phyloP scores from a whole-genome alignment of 2,888 invertebrate species.

The Noctua janthina region DNA sequence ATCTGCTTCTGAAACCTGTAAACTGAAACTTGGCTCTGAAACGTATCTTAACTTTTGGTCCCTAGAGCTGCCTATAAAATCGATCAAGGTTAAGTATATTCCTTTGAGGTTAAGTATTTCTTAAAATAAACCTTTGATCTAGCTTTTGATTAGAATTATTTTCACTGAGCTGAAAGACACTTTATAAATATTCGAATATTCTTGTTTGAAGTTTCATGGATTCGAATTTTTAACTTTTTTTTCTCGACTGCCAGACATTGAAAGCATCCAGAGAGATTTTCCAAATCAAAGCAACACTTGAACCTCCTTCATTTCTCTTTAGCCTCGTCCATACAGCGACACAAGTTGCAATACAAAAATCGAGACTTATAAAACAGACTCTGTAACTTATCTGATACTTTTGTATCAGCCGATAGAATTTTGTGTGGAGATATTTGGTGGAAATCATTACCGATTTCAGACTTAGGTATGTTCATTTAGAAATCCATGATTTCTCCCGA shows the following conservation, averaged over 20 bases:
- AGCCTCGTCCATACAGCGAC: not conserved
- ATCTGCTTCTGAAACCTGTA: constrained; percentile 14
- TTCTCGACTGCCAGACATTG: not conserved
- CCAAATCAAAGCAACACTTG: constrained; percentile 18
- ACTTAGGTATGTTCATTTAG: not conserved
- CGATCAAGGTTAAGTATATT: constrained; percentile 17
- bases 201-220: not conserved
- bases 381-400: not conserved
- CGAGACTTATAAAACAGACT: not conserved
- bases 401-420: not conserved
- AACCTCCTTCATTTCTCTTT: constrained; percentile 15
- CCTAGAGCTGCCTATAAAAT: not conserved
- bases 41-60: constrained; percentile 12
- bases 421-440: not conserved
- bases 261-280: constrained; percentile 9
- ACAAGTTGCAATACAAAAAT: constrained; percentile 12
- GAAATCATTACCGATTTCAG: not conserved
- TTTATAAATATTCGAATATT: not conserved
- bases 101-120: constrained; percentile 8
- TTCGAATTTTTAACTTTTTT: constrained; percentile 5
- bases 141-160: not conserved
- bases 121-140: not conserved
- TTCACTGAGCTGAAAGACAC: not conserved
- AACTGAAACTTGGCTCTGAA: constrained; percentile 23
- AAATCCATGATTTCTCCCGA: not conserved